Evolutionary conservation across 2,113 vertebrate genomes (phyloP).

Genomic region (Syngnathus scovelli): DNA sequence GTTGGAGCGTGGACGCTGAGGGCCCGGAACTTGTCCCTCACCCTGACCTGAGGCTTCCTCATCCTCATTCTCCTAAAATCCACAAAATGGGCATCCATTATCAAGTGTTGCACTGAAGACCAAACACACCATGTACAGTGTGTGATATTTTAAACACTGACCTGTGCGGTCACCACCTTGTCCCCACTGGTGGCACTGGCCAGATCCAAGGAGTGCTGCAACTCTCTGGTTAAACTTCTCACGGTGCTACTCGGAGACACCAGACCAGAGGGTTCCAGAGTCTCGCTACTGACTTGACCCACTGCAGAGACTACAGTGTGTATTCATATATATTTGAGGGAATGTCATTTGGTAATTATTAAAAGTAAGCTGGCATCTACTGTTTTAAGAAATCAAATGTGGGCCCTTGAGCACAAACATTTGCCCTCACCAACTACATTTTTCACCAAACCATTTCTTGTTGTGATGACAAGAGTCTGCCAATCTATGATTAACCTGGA

Average conservation of each 20-base stretch:
- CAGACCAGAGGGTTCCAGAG: slow-evolving; percentile 72
- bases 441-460: no score
- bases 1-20: slow-evolving; percentile 92
- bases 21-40: slow-evolving; percentile 77
- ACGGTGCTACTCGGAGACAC: slow-evolving; percentile 77
- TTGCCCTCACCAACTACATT: no score
- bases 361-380: no score
- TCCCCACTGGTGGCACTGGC: slow-evolving; percentile 96
- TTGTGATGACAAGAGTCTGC: not conserved
- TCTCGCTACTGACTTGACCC: slow-evolving; percentile 51
- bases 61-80: slow-evolving; percentile 85
- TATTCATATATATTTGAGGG: not conserved
- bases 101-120: not conserved
- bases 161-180: slow-evolving; percentile 95
- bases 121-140: no score
- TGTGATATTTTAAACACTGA: slow-evolving; percentile 45
- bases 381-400: no score
- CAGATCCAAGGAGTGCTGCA: slow-evolving; percentile 92
- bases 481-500: not conserved
- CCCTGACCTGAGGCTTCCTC: slow-evolving; percentile 66
- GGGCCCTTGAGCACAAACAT: no score
- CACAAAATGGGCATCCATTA: not conserved
- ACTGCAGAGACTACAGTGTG: slow-evolving; percentile 37
- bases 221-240: slow-evolving; percentile 81
- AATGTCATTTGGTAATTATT: not conserved